A percentile compares a stretch with the other conserved stretches of the same genome.
These are phyloP conservation scores for Carcharodon carcharias DNA, from an alignment of 2,797 vertebrate species.

Conservation along the genomic window DNA sequence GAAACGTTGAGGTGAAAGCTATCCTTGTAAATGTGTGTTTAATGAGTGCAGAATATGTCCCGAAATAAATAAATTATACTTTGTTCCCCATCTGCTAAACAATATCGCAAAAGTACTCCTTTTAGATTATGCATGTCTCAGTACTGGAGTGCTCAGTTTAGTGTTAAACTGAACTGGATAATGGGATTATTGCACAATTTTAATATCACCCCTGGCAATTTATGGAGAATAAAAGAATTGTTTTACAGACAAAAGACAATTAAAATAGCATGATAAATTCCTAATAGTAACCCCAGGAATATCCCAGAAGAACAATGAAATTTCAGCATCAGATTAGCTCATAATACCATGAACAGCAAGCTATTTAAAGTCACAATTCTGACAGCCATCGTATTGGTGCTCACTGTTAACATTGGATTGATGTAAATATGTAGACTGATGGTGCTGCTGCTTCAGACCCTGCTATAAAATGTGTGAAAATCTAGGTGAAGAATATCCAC, in stretches of 20 bases:
- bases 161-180: neutral
- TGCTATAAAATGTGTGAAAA: neutral
- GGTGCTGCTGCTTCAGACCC: neutral
- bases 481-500: neutral
- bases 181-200: conserved; percentile 10
- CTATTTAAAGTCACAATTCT: neutral
- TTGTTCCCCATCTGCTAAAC: neutral
- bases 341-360: neutral
- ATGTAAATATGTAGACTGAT: neutral
- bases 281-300: neutral
- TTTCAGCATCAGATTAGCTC: neutral
- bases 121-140: neutral
- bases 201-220: neutral
- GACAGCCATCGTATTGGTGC: neutral
- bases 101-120: neutral
- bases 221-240: neutral
- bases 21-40: neutral
- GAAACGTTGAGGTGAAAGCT: neutral
- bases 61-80: conserved; percentile 6
- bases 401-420: neutral
- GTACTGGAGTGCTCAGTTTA: no score
- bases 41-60: neutral
- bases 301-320: neutral
- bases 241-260: neutral
- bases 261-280: neutral